Evolutionary conservation across 1,140 invertebrate species (phyloP).

Genomic region (Steinernema feltiae): DNA sequence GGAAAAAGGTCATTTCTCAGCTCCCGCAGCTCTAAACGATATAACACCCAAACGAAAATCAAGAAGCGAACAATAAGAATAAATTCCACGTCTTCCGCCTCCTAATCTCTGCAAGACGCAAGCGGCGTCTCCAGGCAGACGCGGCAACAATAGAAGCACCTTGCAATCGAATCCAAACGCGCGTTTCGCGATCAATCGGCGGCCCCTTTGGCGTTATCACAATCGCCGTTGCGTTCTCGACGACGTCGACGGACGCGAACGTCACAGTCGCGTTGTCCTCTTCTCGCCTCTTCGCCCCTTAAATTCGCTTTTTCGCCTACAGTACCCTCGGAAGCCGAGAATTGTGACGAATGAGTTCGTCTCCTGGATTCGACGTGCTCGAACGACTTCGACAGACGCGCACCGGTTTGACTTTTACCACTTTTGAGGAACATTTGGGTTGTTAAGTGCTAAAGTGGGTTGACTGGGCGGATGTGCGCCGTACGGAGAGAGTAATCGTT

Average conservation of each 20-base stretch:
- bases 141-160: no score
- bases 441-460: no score
- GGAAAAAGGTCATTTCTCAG: no score
- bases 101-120: no score
- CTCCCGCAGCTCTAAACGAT: no score
- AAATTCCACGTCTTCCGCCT: no score
- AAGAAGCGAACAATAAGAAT: no score
- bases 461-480: no score
- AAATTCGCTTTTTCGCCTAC: not conserved
- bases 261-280: not conserved
- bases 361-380: not conserved
- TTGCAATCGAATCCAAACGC: not conserved
- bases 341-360: conserved; percentile 6
- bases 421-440: no score
- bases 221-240: not conserved
- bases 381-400: not conserved
- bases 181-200: conserved; percentile 9
- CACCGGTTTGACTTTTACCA: not conserved
- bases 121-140: no score
- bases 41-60: no score
- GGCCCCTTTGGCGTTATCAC: conserved; percentile 10
- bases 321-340: not conserved
- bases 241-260: not conserved
- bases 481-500: conserved; percentile 12
- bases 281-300: not conserved